Evolutionary conservation across 2,888 invertebrate genomes (phyloP), one percentile per base, ranked within the genome.

Genomic region (Pachycephus smyrnensis): DNA sequence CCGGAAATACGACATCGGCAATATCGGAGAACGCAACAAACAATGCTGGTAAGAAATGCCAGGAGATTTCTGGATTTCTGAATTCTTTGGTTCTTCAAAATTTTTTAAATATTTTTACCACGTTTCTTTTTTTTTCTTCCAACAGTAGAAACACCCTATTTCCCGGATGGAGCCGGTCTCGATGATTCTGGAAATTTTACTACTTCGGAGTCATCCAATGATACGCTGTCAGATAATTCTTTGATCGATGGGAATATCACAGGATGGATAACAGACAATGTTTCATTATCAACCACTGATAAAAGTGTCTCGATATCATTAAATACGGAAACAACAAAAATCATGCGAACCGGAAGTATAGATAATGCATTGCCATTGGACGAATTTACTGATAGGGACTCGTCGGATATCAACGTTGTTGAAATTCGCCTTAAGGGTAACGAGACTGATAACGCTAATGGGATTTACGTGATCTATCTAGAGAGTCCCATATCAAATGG

Each of bases 381-480:
- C 23, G 55, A 23, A 23, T 55, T 23, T 55, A 55, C 9, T 3
- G 2, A 55, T 23, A 23, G 23, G 55, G 2, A 55, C 1, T 9
- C 6, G 23, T 1, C 55, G 55, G 55, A 55, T 55, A 23, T 55
- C 9, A 0, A 23, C 23, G 2, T 2, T 9, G 55, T 55, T 55
- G 55, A 55, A 55, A 55, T 55, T 55, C 55, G 55, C 23, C 55
- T 55, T 55, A 55, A 55, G 23, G 55, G 55, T 9, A 55, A 55
- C 9, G 55, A 55, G 55, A 55, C 55, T 23, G 89, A 89, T 79
- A 81, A 82, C 23, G 78, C 80, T 9, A 84, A 81, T n/a, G 87
- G 84, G 73, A 80, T 87, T 75, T 84, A 88, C 77, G 82, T 85
- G 12, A 80, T 90, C 77, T 78, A 83, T 77, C 81, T 86, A 12